Evolutionary conservation across 2,113 vertebrate genomes (phyloP), one percentile per base, ranked within the genome.

Genomic region (Oplegnathus fasciatus): DNA sequence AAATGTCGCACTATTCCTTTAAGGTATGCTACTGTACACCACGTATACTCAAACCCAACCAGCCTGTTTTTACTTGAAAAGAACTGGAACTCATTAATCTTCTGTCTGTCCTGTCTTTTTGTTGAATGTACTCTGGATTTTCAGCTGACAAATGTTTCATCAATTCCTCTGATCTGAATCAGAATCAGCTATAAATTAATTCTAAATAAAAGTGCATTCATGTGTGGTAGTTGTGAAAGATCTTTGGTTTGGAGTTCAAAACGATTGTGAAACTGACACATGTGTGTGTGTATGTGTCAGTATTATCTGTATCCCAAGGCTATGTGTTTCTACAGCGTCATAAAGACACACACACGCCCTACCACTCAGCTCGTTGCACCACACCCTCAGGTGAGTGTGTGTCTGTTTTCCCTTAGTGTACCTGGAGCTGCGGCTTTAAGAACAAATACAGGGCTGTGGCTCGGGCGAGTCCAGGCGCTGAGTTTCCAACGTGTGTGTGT

Each of bases 391-490:
- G 80, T 88, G 78, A 77, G 61, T 82, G 75, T 82, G 70, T 2
- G 9, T 61, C 42, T 60, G 44, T 50, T 78, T 34, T 62, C 40
- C 6, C 58, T 40, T 5, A 48, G 60, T 72, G 28, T 85, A 92
- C 85, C 86, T 83, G 89, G 72, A 60, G 78, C 88, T 85, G 82
- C 76, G 44, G 78, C 80, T 86, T 89, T 70, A 37, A 89, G 86
- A 75, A 90, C 90, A 91, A 85, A 82, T 46, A 85, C 48, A 66
- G 72, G 86, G 92, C 70, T 88, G 89, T 82, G 84, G 84, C 84
- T 80, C 9, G 44, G 89, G 88, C 91, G 68, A 86, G 91, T 87
- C 86, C 24, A 58, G 81, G 83, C 88, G 17, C 55, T 81, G 86
- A 24, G 32, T 82, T 28, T 73, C 73, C n/a, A 1, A 32, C 30